These are phyloP conservation scores for Orthosia incerta DNA, from an alignment of 2,888 invertebrate genomes.

Conservation along the genomic window DNA sequence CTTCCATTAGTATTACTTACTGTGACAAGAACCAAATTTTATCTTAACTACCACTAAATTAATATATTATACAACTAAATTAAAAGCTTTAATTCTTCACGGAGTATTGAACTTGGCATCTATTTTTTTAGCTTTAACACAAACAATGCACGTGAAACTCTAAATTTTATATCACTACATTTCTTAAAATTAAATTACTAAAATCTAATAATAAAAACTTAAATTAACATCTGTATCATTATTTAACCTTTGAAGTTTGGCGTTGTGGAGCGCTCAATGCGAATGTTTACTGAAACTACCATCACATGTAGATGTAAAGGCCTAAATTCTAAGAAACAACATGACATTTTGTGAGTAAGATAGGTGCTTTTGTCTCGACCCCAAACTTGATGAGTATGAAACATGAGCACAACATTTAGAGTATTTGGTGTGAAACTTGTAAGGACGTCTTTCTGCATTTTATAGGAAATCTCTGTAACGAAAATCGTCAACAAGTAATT, in stretches of 20 bases:
- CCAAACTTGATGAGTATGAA: slow-evolving; percentile 56
- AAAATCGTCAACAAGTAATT: slow-evolving; percentile 73
- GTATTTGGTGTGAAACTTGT: slow-evolving; percentile 62
- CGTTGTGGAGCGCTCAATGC: slow-evolving; percentile 51
- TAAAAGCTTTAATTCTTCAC: slow-evolving; percentile 50
- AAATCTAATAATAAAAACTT: slow-evolving; percentile 42
- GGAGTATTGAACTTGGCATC: slow-evolving; percentile 54
- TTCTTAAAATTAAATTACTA: slow-evolving; percentile 35
- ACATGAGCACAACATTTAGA: slow-evolving; percentile 62
- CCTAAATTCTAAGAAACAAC: slow-evolving; percentile 70
- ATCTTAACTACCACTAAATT: slow-evolving; percentile 41
- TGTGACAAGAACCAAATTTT: slow-evolving; percentile 59
- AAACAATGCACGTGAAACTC: slow-evolving; percentile 55
- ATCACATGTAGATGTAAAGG: slow-evolving; percentile 64
- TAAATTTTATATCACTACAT: slow-evolving; percentile 32
- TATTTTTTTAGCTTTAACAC: slow-evolving; percentile 61
- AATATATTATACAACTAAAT: slow-evolving; percentile 43
- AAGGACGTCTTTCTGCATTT: slow-evolving; percentile 74
- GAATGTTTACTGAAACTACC: slow-evolving; percentile 44
- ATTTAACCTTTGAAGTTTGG: slow-evolving; percentile 48
- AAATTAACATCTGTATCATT: slow-evolving; percentile 67
- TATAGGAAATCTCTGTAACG: slow-evolving; percentile 72
- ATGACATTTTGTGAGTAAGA: slow-evolving; percentile 64
- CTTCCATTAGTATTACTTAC: slow-evolving; percentile 60
- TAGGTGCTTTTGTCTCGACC: slow-evolving; percentile 65